A percentile compares a stretch with the other conserved stretches of the same genome.
phyloP scores from a whole-genome alignment of 2,797 vertebrate species.

The Nannoperca obscura region DNA sequence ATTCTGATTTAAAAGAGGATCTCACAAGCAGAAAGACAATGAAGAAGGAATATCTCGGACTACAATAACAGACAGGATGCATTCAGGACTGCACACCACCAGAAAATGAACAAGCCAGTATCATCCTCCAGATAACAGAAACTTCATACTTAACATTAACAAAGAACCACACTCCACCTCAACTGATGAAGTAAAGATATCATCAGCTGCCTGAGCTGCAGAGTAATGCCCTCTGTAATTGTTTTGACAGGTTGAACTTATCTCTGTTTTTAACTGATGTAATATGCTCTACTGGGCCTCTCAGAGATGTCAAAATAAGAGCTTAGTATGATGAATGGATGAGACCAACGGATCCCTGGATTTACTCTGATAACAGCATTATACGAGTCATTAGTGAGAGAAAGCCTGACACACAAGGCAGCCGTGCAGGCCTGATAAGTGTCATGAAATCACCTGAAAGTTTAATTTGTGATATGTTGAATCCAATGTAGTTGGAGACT shows the following conservation, averaged over 20 bases:
- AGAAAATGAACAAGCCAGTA: slow-evolving; percentile 43
- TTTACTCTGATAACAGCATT: slow-evolving; percentile 37
- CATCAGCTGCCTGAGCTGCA: slow-evolving; percentile 15
- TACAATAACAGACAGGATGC: slow-evolving; percentile 46
- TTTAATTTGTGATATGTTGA: neutral
- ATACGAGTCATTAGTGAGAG: slow-evolving; percentile 5
- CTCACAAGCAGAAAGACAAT: slow-evolving; percentile 74
- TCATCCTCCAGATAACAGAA: slow-evolving; percentile 18
- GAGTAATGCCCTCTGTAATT: slow-evolving; percentile 1
- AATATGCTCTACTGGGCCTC: slow-evolving; percentile 33
- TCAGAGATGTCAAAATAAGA: slow-evolving; percentile 57
- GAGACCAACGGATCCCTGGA: slow-evolving; percentile 18
- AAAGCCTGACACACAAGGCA: neutral
- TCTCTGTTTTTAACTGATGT: slow-evolving; percentile 45
- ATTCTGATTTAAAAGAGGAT: slow-evolving; percentile 82
- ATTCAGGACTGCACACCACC: slow-evolving; percentile 44
- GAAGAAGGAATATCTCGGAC: slow-evolving; percentile 49
- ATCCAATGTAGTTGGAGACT: neutral
- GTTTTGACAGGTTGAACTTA: slow-evolving; percentile 44
- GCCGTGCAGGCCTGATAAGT: neutral
- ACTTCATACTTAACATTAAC: neutral
- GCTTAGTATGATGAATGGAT: slow-evolving; percentile 58
- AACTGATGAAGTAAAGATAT: neutral
- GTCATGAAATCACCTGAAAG: neutral
- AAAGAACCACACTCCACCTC: neutral